Evolutionary conservation across 2,888 invertebrate genomes (phyloP).

Genomic region (Drosophila infuscata): DNA sequence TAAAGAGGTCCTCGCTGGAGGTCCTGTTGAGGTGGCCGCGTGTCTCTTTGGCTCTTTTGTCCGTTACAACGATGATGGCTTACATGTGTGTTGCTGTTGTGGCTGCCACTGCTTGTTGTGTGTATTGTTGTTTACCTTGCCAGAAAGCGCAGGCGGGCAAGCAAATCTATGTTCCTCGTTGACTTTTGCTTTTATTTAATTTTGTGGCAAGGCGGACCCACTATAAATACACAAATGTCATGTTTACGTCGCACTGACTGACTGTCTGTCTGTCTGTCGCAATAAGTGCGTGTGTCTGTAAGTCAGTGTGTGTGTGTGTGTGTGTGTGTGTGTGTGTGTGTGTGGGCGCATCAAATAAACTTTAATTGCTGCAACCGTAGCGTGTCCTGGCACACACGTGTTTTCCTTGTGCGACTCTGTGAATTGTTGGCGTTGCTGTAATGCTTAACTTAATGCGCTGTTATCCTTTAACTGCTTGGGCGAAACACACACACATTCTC

Average conservation of each 20-base stretch:
- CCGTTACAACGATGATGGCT: conserved; percentile 75
- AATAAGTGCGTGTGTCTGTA: conserved; percentile 29
- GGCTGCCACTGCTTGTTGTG: conserved; percentile 18
- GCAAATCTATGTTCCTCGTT: conserved; percentile 80
- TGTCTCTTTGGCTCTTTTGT: conserved; percentile 56
- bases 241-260: conserved; percentile 41
- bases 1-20: conserved; percentile 40
- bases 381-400: conserved; percentile 68
- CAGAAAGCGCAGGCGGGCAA: conserved; percentile 66
- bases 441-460: conserved; percentile 80
- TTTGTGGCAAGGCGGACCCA: conserved; percentile 72
- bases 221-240: conserved; percentile 75
- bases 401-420: conserved; percentile 43
- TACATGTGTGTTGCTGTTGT: conserved; percentile 50
- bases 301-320: conserved; percentile 3
- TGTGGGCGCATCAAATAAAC: conserved; percentile 77
- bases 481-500: conserved; percentile 32
- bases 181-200: conserved; percentile 79
- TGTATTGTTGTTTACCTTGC: conserved; percentile 74
- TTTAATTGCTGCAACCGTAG: conserved; percentile 80
- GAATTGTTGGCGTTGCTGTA: conserved; percentile 66
- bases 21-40: conserved; percentile 47
- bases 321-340: conserved; percentile 29
- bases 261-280: conserved; percentile 20
- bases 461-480: conserved; percentile 80